Conservation (phyloP, 92 coral and sea anemone genomes). For the Porites lobata region DNA sequence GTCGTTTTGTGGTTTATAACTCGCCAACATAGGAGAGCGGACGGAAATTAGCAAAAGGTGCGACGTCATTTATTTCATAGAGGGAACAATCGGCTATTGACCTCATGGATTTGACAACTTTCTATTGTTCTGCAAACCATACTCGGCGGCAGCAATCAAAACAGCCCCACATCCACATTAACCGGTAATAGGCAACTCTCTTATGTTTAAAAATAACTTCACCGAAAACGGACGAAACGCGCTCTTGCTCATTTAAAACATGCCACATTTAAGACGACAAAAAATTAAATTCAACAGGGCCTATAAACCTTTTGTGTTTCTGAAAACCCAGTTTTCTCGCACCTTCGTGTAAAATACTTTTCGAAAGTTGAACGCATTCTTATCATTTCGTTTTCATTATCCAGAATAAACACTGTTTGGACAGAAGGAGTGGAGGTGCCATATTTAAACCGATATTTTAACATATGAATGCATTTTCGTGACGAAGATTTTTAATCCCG, state of each 20-base stretch:
- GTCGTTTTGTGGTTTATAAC: neutral
- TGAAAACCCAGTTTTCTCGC: slow-evolving; percentile 1
- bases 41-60: slow-evolving; percentile 58
- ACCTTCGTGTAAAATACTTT: slow-evolving; percentile 25
- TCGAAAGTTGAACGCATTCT: slow-evolving; percentile 20
- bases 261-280: neutral
- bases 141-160: slow-evolving; percentile 24
- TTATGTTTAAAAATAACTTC: neutral
- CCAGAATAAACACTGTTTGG: slow-evolving; percentile 32
- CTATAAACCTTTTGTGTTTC: neutral
- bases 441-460: slow-evolving; percentile 12
- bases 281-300: neutral
- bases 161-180: neutral
- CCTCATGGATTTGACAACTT: neutral
- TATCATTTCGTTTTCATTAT: slow-evolving; percentile 17
- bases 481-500: slow-evolving; percentile 21
- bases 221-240: neutral
- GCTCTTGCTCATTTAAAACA: too few relatives aligned
- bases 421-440: neutral
- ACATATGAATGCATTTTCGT: slow-evolving; percentile 23
- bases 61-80: slow-evolving; percentile 15
- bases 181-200: neutral
- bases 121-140: slow-evolving; percentile 40
- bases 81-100: slow-evolving; percentile 40
- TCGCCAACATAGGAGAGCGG: slow-evolving; percentile 11